A percentile compares a stretch with the other conserved stretches of the same genome.
Evolutionary conservation across 2,888 invertebrate genomes (phyloP).

Genomic region (Myopa testacea): DNA sequence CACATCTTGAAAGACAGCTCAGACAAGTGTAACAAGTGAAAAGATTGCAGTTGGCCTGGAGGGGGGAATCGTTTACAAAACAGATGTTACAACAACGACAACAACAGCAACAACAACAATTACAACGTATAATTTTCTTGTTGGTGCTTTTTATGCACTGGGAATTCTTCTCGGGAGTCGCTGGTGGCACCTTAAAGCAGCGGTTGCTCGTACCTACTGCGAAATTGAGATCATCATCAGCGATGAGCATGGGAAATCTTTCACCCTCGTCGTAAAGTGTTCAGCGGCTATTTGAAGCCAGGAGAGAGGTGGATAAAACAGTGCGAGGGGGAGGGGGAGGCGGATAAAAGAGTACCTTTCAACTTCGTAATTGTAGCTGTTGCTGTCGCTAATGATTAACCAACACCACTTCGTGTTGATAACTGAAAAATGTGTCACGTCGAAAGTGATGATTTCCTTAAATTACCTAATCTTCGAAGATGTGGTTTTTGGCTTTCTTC

Average conservation of each 20-base stretch:
- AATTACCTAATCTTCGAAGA: no score
- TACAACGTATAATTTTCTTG: not conserved
- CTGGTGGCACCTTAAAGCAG: not conserved
- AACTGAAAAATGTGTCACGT: no score
- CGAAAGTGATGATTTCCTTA: no score
- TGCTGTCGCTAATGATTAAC: slow-evolving; percentile 14
- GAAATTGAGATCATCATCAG: not conserved
- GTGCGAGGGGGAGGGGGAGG: no score
- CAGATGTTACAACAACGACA: slow-evolving; percentile 32
- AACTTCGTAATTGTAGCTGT: not conserved
- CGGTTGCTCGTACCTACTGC: not conserved
- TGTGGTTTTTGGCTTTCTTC: no score
- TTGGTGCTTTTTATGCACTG: not conserved
- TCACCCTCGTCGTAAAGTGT: not conserved
- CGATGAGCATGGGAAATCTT: slow-evolving; percentile 12
- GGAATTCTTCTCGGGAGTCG: no score
- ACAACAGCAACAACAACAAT: not conserved
- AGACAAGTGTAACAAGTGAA: slow-evolving; percentile 16
- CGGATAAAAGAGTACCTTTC: no score
- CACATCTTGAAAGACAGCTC: not conserved
- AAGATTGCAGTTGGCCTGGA: slow-evolving; percentile 5
- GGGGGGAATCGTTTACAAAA: slow-evolving; percentile 21
- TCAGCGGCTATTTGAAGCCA: no score
- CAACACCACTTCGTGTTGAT: not conserved
- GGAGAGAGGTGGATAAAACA: no score